A percentile compares a stretch with the other conserved stretches of the same genome.
These are phyloP conservation scores for Sebastes fasciatus DNA, from an alignment of 2,113 vertebrate genomes.

Conservation along the genomic window DNA sequence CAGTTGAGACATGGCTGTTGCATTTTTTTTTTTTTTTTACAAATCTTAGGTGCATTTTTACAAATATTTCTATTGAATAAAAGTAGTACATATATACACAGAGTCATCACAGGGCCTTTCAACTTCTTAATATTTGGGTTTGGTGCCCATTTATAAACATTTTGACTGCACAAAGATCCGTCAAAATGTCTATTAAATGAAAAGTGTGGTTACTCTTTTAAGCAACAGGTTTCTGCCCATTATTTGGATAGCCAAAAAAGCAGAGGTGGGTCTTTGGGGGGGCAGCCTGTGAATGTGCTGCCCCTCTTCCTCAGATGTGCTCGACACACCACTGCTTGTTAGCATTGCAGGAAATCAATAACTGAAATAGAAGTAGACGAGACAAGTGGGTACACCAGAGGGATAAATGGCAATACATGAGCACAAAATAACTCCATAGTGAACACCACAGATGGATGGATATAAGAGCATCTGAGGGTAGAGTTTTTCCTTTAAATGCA, in stretches of 20 bases:
- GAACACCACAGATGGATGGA: slow-evolving; percentile 48
- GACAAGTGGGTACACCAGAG: slow-evolving; percentile 15
- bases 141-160: background rate
- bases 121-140: background rate
- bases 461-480: slow-evolving; percentile 27
- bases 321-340: slow-evolving; percentile 9
- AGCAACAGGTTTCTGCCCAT: background rate
- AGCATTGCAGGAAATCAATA: slow-evolving; percentile 33
- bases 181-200: background rate
- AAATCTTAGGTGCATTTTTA: background rate
- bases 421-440: slow-evolving; percentile 23
- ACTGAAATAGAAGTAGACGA: slow-evolving; percentile 14
- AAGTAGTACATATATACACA: background rate
- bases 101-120: background rate
- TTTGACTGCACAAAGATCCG: background rate
- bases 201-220: background rate
- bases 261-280: background rate
- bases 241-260: background rate
- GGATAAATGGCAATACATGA: slow-evolving; percentile 31
- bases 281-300: background rate
- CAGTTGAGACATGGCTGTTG: too few relatives aligned
- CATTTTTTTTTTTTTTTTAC: too few relatives aligned
- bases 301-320: background rate
- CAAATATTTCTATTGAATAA: background rate
- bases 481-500: slow-evolving; percentile 64